Base-by-base conservation (phyloP, 2,888 invertebrate species). In the Ceriagrion tenellum region DNA sequence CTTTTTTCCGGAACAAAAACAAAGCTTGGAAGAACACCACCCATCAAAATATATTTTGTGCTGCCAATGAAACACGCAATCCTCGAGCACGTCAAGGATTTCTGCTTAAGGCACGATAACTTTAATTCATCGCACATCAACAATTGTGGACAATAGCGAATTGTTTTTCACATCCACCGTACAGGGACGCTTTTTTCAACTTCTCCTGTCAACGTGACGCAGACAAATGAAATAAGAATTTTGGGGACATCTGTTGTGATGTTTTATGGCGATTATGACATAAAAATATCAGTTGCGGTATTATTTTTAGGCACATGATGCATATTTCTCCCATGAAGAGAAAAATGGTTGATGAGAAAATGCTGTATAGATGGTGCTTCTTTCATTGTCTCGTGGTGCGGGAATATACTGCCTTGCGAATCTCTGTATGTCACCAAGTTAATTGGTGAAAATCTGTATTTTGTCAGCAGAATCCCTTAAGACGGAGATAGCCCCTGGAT, bases 121-220 rank as follows among this genome's bases (percentile, higher is more conserved):
- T 12, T 30, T 12, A 30, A 81, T 81, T 81, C 35, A 81, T 35
- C 16, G 23, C 16, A 35, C 81, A 69, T 47, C 47, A 47, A 47
- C 47, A 47, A 47, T 8, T 4, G 8, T 35, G 13, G 16, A 81
- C 81, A 81, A 81, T 69, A 26, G 18, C 23, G 12, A 10, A 26
- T n/a, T 26, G 69, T 69, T 26, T 1, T 2, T 6, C 26, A 26
- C 69, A 35, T 12, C 81, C 16, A 81, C 81, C 30, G 16, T 16
- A 35, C 35, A 16, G 81, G 16, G 35, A 35, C 81, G 81, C 35
- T 81, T 0, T 35, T 93, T 40, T 74, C 93, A 93, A 26, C 74
- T 69, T 69, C 63, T 69, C 63, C 63, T 93, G 93, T 93, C 93
- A 93, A 93, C 69, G 63, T 91, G 91, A 93, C 93, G 69, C 93